Evolutionary conservation across 2,797 vertebrate species (phyloP).

Genomic region (Gymnothorax reevesii): DNA sequence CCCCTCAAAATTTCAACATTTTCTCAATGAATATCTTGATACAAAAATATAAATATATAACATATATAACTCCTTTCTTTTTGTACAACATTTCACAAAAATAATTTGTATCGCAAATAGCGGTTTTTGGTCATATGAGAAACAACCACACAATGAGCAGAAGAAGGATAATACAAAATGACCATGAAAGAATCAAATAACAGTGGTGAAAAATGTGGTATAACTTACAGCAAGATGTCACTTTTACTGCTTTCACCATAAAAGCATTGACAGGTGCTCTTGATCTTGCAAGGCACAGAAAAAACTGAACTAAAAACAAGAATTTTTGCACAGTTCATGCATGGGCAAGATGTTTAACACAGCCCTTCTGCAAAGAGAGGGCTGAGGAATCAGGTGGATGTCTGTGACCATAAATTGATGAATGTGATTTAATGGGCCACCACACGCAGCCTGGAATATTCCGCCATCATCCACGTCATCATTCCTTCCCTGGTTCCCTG

Average conservation of each 20-base stretch:
- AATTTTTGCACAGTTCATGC: background rate
- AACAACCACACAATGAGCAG: background rate
- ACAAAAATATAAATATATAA: constrained; percentile 5
- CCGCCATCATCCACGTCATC: constrained; percentile 39
- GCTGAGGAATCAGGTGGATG: no score
- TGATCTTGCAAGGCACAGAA: background rate
- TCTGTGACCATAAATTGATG: background rate
- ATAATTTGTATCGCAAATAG: background rate
- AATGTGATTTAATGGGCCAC: background rate
- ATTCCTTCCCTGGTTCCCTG: constrained; percentile 57
- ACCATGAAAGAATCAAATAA: background rate
- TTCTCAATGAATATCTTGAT: background rate
- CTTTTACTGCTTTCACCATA: background rate
- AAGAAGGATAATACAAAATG: background rate
- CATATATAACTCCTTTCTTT: background rate
- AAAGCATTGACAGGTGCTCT: background rate
- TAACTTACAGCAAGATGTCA: background rate
- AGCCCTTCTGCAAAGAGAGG: background rate
- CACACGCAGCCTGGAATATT: no score
- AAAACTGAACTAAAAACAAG: background rate
- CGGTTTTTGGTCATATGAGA: constrained; percentile 5
- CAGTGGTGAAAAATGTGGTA: background rate
- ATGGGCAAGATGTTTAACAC: background rate
- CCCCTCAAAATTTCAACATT: background rate
- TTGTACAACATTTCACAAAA: background rate